These are phyloP conservation scores for Eulemur rubriventer DNA, from an alignment of 2,797 vertebrate species.

Conservation along the genomic window DNA sequence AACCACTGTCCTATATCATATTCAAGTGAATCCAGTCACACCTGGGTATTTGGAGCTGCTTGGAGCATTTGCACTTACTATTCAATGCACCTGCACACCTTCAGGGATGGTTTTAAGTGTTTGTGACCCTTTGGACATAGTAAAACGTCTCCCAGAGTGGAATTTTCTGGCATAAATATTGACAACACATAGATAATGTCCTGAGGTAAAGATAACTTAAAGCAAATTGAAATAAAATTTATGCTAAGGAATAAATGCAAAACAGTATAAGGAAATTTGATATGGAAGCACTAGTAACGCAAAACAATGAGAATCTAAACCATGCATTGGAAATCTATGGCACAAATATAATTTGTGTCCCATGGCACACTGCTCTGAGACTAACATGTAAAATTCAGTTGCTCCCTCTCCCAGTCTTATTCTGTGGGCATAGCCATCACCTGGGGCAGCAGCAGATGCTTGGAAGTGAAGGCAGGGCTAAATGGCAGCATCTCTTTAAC, in stretches of 20 bases:
- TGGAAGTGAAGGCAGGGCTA: constrained; percentile 11
- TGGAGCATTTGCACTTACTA: constrained; percentile 82
- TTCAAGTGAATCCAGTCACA: constrained; percentile 83
- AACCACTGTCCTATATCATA: constrained; percentile 58
- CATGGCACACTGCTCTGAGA: not conserved
- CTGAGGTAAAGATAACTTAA: constrained; percentile 42
- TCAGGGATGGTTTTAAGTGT: constrained; percentile 74
- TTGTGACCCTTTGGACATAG: constrained; percentile 61
- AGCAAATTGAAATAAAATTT: constrained; percentile 64
- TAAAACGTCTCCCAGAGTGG: constrained; percentile 59
- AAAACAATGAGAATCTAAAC: constrained; percentile 40
- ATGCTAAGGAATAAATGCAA: constrained; percentile 34
- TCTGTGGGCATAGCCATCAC: not conserved
- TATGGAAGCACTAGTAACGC: not conserved
- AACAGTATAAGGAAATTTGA: constrained; percentile 15
- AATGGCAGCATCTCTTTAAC: not conserved
- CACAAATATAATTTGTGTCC: not conserved
- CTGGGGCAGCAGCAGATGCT: constrained; percentile 14
- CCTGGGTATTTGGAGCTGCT: constrained; percentile 81
- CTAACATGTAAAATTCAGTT: constrained; percentile 38
- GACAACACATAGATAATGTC: constrained; percentile 23
- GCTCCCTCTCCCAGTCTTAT: not conserved
- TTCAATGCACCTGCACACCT: constrained; percentile 86
- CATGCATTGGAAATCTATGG: not conserved
- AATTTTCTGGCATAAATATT: constrained; percentile 34